Conservation (phyloP, 2,113 vertebrate species). For the Phylloscopus trochilus region DNA sequence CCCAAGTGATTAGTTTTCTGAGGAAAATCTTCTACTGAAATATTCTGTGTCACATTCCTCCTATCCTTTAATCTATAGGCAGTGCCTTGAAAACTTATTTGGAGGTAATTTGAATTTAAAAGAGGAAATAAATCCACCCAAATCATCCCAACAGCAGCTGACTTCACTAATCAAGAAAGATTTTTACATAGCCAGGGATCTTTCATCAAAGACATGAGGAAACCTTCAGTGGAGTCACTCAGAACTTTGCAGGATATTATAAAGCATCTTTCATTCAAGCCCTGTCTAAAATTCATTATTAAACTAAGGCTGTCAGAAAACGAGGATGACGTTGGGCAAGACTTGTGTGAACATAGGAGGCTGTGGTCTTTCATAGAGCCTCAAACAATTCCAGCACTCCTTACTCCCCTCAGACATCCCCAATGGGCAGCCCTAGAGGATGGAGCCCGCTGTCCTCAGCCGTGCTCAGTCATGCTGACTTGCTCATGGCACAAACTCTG, state of each 20-base stretch:
- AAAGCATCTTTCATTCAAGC: constrained; percentile 17
- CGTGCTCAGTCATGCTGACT: rapidly evolving
- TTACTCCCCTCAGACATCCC: background rate
- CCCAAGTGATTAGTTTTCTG: constrained; percentile 35
- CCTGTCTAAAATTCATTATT: background rate
- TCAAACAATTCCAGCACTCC: background rate
- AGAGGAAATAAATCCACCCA: constrained; percentile 50
- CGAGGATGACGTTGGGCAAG: background rate
- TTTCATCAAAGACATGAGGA: constrained; percentile 35
- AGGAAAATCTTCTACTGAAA: constrained; percentile 37
- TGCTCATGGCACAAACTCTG: rapidly evolving
- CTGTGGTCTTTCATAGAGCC: background rate
- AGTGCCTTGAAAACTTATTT: constrained; percentile 57
- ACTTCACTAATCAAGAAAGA: constrained; percentile 51
- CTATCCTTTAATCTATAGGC: constrained; percentile 57
- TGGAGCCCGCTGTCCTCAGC: background rate
- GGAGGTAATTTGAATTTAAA: constrained; percentile 63
- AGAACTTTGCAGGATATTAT: constrained; percentile 22
- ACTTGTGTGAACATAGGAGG: background rate
- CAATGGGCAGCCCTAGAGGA: background rate
- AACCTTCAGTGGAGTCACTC: constrained; percentile 1
- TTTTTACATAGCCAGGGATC: constrained; percentile 36
- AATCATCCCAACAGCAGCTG: constrained; percentile 35
- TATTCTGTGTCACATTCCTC: constrained; percentile 39
- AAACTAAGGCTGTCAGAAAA: background rate